Evolutionary conservation across 2,113 vertebrate genomes (phyloP).

Genomic region (Gasterosteus nipponicus): DNA sequence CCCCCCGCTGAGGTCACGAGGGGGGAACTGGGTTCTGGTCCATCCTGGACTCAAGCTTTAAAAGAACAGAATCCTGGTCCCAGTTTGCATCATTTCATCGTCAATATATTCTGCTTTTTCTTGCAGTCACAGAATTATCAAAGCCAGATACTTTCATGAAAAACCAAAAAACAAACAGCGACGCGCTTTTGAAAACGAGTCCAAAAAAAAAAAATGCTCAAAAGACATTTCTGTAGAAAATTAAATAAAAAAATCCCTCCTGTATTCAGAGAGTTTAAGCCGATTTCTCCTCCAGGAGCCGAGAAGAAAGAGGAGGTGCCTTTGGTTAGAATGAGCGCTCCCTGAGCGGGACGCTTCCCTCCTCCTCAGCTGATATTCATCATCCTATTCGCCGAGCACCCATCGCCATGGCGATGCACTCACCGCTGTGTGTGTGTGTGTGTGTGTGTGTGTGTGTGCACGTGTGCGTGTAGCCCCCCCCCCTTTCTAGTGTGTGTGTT

Average conservation of each 20-base stretch:
- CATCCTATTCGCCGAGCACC: constrained; percentile 60
- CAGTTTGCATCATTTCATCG: constrained; percentile 12
- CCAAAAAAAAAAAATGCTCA: constrained; percentile 33
- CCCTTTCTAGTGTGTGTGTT: constrained; percentile 34
- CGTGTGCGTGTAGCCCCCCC: neutral
- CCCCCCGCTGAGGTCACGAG: constrained; percentile 15
- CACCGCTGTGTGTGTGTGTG: neutral
- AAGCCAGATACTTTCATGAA: constrained; percentile 11
- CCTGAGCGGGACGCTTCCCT: neutral
- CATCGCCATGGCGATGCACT: constrained; percentile 22
- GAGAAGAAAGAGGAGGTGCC: neutral
- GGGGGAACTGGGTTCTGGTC: neutral
- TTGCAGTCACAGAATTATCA: constrained; percentile 9
- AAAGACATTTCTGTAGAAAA: neutral
- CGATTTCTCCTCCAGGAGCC: neutral
- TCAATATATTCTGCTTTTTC: neutral
- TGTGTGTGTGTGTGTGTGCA: constrained; percentile 9
- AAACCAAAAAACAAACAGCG: constrained; percentile 7
- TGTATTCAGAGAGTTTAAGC: neutral
- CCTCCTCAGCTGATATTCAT: constrained; percentile 42
- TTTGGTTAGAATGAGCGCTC: neutral
- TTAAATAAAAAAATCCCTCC: neutral
- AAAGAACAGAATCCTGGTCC: neutral
- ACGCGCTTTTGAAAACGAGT: constrained; percentile 25
- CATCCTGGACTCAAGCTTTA: constrained; percentile 8